These are phyloP conservation scores for Myotis vivesi DNA, from an alignment of 2,797 vertebrate genomes.

Conservation along the genomic window DNA sequence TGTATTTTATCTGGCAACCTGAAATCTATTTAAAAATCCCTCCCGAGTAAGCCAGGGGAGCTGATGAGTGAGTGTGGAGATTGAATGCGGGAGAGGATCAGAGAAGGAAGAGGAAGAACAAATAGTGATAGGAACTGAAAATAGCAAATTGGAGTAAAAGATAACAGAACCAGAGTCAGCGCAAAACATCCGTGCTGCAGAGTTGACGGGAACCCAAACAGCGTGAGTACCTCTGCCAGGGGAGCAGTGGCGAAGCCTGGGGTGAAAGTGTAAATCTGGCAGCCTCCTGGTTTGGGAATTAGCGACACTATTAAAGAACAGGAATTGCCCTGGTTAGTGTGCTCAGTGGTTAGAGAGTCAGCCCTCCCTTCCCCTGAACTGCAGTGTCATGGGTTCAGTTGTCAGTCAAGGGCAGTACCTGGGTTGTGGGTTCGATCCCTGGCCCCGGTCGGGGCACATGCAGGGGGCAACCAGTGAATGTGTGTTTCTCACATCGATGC, in stretches of 20 bases:
- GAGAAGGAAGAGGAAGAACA: neutral
- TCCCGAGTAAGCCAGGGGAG: neutral
- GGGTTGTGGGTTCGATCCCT: no score
- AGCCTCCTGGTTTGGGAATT: neutral
- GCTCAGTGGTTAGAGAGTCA: no score
- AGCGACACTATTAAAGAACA: neutral
- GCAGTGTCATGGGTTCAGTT: no score
- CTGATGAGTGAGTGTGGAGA: neutral
- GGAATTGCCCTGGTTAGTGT: neutral
- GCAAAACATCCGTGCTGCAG: neutral
- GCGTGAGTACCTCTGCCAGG: neutral
- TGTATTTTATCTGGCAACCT: neutral
- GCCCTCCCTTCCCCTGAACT: no score
- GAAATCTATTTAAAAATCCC: constrained; percentile 6
- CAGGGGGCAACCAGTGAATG: no score
- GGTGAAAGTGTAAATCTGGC: no score
- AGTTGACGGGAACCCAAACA: neutral
- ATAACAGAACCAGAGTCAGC: neutral
- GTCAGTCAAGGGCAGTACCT: no score
- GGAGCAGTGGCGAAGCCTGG: no score
- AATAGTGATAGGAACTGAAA: neutral
- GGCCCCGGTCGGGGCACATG: no score
- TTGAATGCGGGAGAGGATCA: neutral
- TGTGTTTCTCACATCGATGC: no score
- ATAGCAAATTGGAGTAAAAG: neutral